Evolutionary conservation across 2,797 vertebrate species (phyloP).

Genomic region (Molossus alvarezi): DNA sequence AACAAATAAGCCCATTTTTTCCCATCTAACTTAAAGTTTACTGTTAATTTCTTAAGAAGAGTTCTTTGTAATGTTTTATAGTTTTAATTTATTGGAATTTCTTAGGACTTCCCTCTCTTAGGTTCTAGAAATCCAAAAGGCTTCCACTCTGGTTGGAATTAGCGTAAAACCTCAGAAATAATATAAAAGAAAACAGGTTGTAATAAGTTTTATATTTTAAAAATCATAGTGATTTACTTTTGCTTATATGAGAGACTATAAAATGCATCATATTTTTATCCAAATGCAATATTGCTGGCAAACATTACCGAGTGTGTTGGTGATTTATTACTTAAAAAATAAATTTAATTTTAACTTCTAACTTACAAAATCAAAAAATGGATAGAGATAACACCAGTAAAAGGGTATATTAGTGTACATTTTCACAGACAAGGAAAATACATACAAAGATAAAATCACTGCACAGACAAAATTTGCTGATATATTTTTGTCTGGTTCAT

Average conservation of each 20-base stretch:
- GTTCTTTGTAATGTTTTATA: not conserved
- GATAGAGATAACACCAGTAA: conserved; percentile 83
- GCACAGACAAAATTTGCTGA: not conserved
- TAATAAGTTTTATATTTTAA: conserved; percentile 75
- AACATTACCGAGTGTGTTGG: conserved; percentile 89
- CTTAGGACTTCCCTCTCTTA: not conserved
- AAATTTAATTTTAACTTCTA: conserved; percentile 88
- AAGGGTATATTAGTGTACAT: conserved; percentile 42
- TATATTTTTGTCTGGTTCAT: conserved; percentile 33
- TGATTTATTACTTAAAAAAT: conserved; percentile 89
- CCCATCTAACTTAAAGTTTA: not conserved
- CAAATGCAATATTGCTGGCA: conserved; percentile 90
- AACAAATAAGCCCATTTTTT: conserved; percentile 55
- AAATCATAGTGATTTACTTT: conserved; percentile 80
- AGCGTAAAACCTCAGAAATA: conserved; percentile 63
- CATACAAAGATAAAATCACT: not conserved
- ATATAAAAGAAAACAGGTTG: conserved; percentile 69
- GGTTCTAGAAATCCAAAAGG: not conserved
- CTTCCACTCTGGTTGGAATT: conserved; percentile 2
- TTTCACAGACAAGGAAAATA: conserved; percentile 62
- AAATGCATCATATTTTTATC: conserved; percentile 88
- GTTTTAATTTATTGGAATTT: not conserved
- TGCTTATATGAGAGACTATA: conserved; percentile 80
- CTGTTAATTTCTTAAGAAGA: conserved; percentile 50
- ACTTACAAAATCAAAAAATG: conserved; percentile 85